Conservation (phyloP, 2,113 vertebrate species). For the Psittacus erithacus region DNA sequence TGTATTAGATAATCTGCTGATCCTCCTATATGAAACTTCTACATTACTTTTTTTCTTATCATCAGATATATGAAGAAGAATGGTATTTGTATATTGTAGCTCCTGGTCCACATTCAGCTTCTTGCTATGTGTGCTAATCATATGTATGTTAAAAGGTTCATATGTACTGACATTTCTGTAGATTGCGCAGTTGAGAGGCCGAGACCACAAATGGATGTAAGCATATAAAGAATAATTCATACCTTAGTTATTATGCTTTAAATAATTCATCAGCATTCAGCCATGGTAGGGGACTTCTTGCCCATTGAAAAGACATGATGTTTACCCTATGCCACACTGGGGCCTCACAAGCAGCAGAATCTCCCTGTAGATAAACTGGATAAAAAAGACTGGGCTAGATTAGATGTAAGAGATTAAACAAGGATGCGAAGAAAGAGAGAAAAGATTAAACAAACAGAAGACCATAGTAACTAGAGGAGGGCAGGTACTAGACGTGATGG, state of each 20-base stretch:
- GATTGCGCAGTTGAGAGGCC: background rate
- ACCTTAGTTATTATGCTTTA: background rate
- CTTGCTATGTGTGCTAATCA: background rate
- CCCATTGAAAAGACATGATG: background rate
- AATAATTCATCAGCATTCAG: background rate
- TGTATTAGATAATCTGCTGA: background rate
- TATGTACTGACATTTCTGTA: background rate
- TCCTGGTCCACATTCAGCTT: background rate
- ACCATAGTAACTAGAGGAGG: background rate
- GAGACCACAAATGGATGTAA: background rate
- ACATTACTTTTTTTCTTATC: background rate
- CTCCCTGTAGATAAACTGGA: background rate
- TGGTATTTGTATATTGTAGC: background rate
- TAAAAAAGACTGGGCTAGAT: background rate
- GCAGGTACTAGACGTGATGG: background rate
- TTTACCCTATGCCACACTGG: background rate
- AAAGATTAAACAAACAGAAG: rapidly evolving
- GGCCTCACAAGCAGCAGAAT: background rate
- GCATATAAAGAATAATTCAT: background rate
- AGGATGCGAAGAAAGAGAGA: background rate
- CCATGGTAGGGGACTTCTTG: background rate
- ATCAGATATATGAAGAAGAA: background rate
- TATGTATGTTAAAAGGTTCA: background rate
- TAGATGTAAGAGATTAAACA: background rate
- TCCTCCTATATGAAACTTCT: background rate